A percentile compares a stretch with the other conserved stretches of the same genome.
phyloP scores from a whole-genome alignment of 2,888 invertebrate genomes.

The Sphinx pinastri region DNA sequence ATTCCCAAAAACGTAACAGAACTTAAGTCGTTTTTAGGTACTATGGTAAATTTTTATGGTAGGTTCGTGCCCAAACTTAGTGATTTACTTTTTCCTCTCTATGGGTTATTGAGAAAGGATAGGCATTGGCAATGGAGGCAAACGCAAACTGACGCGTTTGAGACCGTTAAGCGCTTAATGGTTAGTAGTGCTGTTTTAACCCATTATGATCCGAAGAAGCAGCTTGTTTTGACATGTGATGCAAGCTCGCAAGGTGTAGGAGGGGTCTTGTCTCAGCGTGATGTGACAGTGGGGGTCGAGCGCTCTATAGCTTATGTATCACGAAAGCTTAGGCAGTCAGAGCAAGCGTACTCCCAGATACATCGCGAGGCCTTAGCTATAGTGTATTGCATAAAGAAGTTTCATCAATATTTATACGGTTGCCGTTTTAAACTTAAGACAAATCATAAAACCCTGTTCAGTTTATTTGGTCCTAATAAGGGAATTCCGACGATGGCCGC shows the following conservation, averaged over 20 bases:
- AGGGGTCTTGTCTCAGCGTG: slow-evolving; percentile 38
- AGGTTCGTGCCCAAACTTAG: no score
- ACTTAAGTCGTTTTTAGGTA: slow-evolving; percentile 23
- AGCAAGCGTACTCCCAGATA: slow-evolving; percentile 26
- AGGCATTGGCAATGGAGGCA: slow-evolving; percentile 26
- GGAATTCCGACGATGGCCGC: slow-evolving; percentile 37
- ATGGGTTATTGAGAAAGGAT: no score
- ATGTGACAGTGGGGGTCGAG: slow-evolving; percentile 33
- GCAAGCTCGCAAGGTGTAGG: slow-evolving; percentile 36
- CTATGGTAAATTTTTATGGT: no score
- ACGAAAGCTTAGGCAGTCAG: slow-evolving; percentile 23
- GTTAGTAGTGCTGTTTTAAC: slow-evolving; percentile 32
- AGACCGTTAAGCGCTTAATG: slow-evolving; percentile 33
- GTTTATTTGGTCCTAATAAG: slow-evolving; percentile 36
- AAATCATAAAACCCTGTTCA: slow-evolving; percentile 41
- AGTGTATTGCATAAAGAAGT: slow-evolving; percentile 22
- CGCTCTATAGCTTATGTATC: slow-evolving; percentile 29
- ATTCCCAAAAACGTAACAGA: slow-evolving; percentile 30
- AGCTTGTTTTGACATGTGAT: slow-evolving; percentile 38
- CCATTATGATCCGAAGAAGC: slow-evolving; percentile 37
- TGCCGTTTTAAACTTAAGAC: slow-evolving; percentile 35
- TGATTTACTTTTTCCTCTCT: no score
- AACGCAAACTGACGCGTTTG: slow-evolving; percentile 29
- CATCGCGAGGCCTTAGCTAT: no score
- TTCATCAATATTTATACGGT: slow-evolving; percentile 31